A percentile compares a stretch with the other conserved stretches of the same genome.
Evolutionary conservation across 2,888 invertebrate genomes (phyloP).

Genomic region (Mongoloraphidia duomilia): DNA sequence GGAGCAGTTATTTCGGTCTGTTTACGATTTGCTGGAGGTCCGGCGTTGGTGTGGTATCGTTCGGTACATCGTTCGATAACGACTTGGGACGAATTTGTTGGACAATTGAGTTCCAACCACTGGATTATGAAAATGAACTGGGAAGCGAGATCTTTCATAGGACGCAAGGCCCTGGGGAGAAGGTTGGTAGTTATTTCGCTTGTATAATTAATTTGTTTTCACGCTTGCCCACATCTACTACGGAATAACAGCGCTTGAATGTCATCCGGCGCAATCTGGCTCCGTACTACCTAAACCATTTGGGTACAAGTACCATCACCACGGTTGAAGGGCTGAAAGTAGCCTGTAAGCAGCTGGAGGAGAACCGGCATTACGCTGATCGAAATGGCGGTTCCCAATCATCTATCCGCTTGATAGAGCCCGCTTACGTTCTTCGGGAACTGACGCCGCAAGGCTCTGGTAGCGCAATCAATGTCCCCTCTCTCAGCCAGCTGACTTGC

Average conservation of each 20-base stretch:
- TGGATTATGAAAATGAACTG: slow-evolving; percentile 11
- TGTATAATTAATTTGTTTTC: slow-evolving; percentile 9
- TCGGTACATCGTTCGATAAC: slow-evolving; percentile 2
- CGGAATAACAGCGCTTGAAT: too few relatives aligned
- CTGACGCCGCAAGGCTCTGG: not conserved
- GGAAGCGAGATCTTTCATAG: slow-evolving; percentile 8
- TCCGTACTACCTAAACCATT: too few relatives aligned
- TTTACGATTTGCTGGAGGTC: slow-evolving; percentile 10
- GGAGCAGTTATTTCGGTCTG: slow-evolving; percentile 9
- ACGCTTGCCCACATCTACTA: not conserved
- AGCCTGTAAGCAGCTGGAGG: not conserved
- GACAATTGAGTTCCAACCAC: slow-evolving; percentile 7
- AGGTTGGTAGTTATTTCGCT: slow-evolving; percentile 8
- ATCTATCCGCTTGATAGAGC: not conserved
- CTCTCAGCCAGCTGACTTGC: not conserved
- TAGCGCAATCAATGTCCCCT: not conserved
- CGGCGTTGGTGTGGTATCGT: slow-evolving; percentile 11
- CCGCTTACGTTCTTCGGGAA: not conserved
- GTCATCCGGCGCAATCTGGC: too few relatives aligned
- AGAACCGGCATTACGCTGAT: too few relatives aligned
- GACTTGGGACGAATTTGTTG: slow-evolving; percentile 3
- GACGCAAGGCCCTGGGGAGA: slow-evolving; percentile 10
- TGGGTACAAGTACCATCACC: too few relatives aligned
- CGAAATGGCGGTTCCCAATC: not conserved
- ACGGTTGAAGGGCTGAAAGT: not conserved